A percentile compares a stretch with the other conserved stretches of the same genome.
Evolutionary conservation across 2,113 vertebrate genomes (phyloP).

Genomic region (Aspiorhynchus laticeps): DNA sequence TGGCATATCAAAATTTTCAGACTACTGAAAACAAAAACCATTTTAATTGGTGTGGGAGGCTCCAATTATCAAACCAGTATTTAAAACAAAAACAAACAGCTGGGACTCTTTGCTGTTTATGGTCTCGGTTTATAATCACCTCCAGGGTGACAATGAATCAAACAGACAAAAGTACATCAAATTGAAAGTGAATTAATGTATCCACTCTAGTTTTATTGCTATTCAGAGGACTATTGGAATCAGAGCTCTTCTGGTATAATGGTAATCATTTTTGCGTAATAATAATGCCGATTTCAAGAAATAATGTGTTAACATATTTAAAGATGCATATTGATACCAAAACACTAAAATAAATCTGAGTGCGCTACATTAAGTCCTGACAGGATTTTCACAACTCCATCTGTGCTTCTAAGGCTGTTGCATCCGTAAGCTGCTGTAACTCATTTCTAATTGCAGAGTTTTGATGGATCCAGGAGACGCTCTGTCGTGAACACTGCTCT

Average conservation of each 20-base stretch:
- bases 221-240: background rate
- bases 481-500: background rate
- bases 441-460: constrained; percentile 20
- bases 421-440: background rate
- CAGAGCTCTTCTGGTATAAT: background rate
- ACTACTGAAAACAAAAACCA: background rate
- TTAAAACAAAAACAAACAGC: constrained; percentile 35
- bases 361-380: background rate
- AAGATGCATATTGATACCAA: constrained; percentile 6
- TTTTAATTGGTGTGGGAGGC: constrained; percentile 13
- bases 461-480: constrained; percentile 18
- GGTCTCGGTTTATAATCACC: constrained; percentile 7
- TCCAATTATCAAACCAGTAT: constrained; percentile 10
- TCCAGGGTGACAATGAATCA: constrained; percentile 9
- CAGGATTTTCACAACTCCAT: constrained; percentile 27
- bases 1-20: background rate
- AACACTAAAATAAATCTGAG: constrained; percentile 29
- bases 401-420: constrained; percentile 3
- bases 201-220: background rate
- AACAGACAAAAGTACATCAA: constrained; percentile 7
- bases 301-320: constrained; percentile 11
- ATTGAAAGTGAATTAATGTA: background rate
- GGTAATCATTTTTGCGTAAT: background rate
- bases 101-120: constrained; percentile 10
- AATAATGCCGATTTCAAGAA: constrained; percentile 9